These are phyloP conservation scores for Lamellibrachia satsuma DNA, from an alignment of 2,888 invertebrate species.

Conservation along the genomic window DNA sequence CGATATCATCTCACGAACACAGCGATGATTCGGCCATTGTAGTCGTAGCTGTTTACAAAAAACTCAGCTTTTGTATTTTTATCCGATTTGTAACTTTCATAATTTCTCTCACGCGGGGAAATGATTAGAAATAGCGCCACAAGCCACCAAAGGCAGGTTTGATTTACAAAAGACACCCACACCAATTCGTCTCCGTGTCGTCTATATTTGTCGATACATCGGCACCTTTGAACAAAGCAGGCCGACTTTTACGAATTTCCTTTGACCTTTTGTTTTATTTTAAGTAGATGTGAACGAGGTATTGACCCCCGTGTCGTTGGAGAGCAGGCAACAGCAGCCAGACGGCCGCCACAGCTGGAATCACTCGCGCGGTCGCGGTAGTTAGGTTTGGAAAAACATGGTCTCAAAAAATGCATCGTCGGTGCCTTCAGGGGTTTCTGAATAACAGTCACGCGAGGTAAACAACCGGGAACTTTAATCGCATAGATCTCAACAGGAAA, in stretches of 20 bases:
- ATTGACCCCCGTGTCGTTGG: background rate
- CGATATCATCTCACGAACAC: no score
- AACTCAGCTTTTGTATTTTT: no score
- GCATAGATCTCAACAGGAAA: background rate
- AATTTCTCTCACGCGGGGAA: no score
- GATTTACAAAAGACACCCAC: no score
- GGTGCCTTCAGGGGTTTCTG: background rate
- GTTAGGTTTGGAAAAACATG: background rate
- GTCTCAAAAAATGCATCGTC: background rate
- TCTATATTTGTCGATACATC: background rate
- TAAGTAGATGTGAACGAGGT: background rate
- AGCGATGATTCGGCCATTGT: no score
- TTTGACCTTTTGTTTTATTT: background rate
- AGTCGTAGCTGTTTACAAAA: no score
- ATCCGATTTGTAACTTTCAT: no score
- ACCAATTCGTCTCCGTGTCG: background rate
- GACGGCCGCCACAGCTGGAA: background rate
- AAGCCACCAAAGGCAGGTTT: no score
- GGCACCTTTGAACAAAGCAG: background rate
- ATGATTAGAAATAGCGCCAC: no score
- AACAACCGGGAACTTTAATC: background rate
- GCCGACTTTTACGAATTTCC: background rate
- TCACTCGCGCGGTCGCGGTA: background rate
- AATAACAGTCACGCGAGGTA: background rate
- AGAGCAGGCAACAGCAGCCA: no score